Conservation (phyloP, 2,113 vertebrate species). For the Cavia porcellus region DNA sequence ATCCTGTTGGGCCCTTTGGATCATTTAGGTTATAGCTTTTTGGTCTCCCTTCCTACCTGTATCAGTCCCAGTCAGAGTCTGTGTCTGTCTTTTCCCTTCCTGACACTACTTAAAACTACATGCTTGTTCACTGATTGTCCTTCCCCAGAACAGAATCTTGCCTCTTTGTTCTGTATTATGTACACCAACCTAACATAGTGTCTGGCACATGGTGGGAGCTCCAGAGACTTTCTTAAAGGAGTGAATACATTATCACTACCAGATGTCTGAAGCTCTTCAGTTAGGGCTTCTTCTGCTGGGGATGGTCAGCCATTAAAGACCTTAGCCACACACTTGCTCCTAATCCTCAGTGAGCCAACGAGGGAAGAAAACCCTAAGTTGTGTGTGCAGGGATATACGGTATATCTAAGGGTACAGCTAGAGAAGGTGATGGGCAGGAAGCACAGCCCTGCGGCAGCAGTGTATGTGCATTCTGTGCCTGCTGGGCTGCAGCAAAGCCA, state of each 20-base stretch:
- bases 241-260: background rate
- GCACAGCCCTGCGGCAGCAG: background rate
- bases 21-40: background rate
- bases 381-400: background rate
- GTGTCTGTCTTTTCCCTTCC: background rate
- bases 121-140: background rate
- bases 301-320: background rate
- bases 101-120: background rate
- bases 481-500: background rate
- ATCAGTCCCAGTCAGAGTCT: background rate
- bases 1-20: background rate
- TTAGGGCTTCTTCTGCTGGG: background rate
- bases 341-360: background rate
- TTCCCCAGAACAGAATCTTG: background rate
- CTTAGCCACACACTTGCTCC: background rate
- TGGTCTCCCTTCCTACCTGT: background rate
- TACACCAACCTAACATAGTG: background rate
- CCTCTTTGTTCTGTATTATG: background rate
- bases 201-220: background rate
- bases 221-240: background rate
- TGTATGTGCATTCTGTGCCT: constrained; percentile 24
- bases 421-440: constrained; percentile 42
- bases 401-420: background rate
- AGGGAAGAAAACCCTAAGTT: background rate
- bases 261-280: background rate